Conservation (phyloP, 1,140 invertebrate genomes). For the Spodoptera litura region DNA sequence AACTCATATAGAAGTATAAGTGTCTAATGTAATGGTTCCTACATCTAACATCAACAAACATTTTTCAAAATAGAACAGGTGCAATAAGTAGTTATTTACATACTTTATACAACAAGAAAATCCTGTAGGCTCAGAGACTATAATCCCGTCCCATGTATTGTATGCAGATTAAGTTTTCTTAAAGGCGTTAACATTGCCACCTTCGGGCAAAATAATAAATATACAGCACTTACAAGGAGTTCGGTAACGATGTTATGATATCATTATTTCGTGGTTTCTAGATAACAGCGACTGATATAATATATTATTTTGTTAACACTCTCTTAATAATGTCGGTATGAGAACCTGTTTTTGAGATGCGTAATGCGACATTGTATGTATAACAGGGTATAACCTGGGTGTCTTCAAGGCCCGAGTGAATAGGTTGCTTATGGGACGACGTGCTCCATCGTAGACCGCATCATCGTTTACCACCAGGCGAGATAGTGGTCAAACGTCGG, state of each 20-base stretch:
- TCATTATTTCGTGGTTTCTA: constrained; percentile 60
- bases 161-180: constrained; percentile 74
- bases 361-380: background rate
- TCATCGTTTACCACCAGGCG: too few species aligned
- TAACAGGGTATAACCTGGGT: background rate
- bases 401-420: too few species aligned
- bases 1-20: too few species aligned
- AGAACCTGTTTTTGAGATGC: background rate
- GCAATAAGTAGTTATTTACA: constrained; percentile 44
- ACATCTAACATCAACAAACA: background rate
- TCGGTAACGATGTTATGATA: constrained; percentile 66
- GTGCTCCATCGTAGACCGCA: too few species aligned
- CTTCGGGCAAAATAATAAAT: constrained; percentile 70
- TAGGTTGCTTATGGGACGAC: too few species aligned
- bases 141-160: constrained; percentile 65
- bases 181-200: constrained; percentile 71
- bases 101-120: constrained; percentile 49
- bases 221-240: constrained; percentile 62
- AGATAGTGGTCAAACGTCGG: too few species aligned
- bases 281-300: constrained; percentile 51
- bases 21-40: background rate
- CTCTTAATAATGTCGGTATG: constrained; percentile 27
- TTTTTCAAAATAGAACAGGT: constrained; percentile 1
- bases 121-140: constrained; percentile 42
- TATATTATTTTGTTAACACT: constrained; percentile 44